These are phyloP conservation scores for Australoheros facetus DNA, from an alignment of 2,797 vertebrate species.

Conservation along the genomic window DNA sequence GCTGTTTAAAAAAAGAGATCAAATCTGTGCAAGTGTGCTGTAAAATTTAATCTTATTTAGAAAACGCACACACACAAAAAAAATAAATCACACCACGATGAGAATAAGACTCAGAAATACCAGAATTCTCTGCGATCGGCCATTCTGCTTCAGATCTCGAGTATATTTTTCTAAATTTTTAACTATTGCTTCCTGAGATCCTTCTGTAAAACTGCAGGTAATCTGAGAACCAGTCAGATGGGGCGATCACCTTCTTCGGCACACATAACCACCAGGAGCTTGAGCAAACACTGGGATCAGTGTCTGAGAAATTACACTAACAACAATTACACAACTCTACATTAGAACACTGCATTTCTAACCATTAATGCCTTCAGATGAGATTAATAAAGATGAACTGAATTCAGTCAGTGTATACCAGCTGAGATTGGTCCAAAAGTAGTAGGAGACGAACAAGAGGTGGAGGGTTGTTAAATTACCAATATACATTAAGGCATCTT, in stretches of 20 bases:
- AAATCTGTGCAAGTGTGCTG: not conserved
- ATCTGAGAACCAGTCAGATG: not conserved
- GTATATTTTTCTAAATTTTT: not conserved
- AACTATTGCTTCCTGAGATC: not conserved
- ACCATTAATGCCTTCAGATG: slow-evolving; percentile 6
- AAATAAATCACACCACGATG: not conserved
- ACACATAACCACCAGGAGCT: not conserved
- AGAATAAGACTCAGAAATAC: not conserved
- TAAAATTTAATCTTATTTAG: not conserved
- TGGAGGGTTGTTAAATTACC: slow-evolving; percentile 34
- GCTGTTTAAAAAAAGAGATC: not conserved
- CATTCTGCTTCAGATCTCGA: not conserved
- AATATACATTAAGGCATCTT: slow-evolving; percentile 62
- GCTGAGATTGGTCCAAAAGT: slow-evolving; percentile 27
- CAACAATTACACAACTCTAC: slow-evolving; percentile 3
- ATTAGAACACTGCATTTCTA: not conserved
- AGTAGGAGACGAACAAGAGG: slow-evolving; percentile 2
- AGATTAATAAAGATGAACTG: slow-evolving; percentile 6
- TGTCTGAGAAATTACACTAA: not conserved
- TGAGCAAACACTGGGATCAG: not conserved
- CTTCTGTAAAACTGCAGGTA: not conserved
- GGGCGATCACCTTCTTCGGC: not conserved
- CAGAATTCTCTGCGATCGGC: not conserved
- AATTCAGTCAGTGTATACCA: slow-evolving; percentile 10
- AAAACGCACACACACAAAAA: not conserved